Conservation (phyloP, 2,888 invertebrate species). For the Dynastes hyllus region DNA sequence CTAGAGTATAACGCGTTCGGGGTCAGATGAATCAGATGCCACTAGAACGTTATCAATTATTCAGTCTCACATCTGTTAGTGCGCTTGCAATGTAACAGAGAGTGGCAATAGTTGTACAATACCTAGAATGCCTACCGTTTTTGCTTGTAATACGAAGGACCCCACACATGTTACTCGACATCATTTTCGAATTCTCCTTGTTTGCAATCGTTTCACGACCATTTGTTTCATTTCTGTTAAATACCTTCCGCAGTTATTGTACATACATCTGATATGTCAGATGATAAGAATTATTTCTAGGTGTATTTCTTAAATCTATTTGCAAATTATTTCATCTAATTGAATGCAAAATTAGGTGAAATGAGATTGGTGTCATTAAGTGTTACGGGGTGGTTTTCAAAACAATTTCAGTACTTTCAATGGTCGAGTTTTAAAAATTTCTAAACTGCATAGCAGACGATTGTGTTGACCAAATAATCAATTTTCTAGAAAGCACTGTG, state of each 20-base stretch:
- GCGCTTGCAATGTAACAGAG: slow-evolving; percentile 60
- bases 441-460: no score
- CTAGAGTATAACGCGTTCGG: slow-evolving; percentile 56
- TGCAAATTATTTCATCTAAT: not conserved
- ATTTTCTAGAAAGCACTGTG: no score
- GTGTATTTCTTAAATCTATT: no score
- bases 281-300: not conserved
- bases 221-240: slow-evolving; percentile 25
- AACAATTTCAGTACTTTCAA: no score
- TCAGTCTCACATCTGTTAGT: slow-evolving; percentile 69
- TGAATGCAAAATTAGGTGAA: no score
- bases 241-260: not conserved
- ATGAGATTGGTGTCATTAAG: no score
- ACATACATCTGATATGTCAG: not conserved
- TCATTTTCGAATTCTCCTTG: slow-evolving; percentile 63
- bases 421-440: no score
- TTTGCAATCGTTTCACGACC: slow-evolving; percentile 53
- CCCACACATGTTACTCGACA: slow-evolving; percentile 58
- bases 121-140: slow-evolving; percentile 61
- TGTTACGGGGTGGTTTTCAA: no score
- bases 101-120: slow-evolving; percentile 59
- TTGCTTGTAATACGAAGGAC: slow-evolving; percentile 58
- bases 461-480: no score
- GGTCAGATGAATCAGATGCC: slow-evolving; percentile 67
- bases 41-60: slow-evolving; percentile 68